Percentiles rank a stretch among this genome's conserved stretches.
phyloP scores from a whole-genome alignment of 2,113 vertebrate species.

The Bothrops jararaca region DNA sequence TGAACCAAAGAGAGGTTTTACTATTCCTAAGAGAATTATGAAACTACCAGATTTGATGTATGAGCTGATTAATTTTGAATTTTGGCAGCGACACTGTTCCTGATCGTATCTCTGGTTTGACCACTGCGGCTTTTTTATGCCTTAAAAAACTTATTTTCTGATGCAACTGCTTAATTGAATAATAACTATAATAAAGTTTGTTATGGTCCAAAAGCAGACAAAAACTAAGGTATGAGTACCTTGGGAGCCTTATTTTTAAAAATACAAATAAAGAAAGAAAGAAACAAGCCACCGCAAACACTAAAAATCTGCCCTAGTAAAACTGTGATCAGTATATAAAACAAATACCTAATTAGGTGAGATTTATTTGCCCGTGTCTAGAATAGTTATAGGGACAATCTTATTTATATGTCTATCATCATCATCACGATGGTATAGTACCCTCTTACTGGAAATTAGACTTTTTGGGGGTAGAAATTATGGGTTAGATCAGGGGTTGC shows the following conservation, averaged over 20 bases:
- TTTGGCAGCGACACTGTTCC: neutral
- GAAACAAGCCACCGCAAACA: neutral
- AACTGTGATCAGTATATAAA: neutral
- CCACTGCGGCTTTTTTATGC: neutral
- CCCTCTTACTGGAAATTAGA: neutral
- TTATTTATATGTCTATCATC: neutral
- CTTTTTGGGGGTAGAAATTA: neutral
- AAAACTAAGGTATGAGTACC: neutral
- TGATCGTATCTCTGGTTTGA: neutral
- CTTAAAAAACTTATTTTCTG: neutral
- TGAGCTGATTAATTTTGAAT: neutral
- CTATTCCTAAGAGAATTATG: neutral
- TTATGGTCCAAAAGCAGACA: neutral
- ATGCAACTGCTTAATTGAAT: neutral
- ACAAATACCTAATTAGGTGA: neutral
- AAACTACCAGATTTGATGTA: neutral
- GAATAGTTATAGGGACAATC: neutral
- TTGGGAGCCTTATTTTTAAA: neutral
- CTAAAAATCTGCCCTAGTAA: neutral
- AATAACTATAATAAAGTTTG: neutral
- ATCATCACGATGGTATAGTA: neutral
- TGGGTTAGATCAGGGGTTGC: neutral
- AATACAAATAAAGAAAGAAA: neutral
- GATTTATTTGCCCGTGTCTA: neutral
- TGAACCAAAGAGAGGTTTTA: neutral